Evolutionary conservation across 2,797 vertebrate genomes (phyloP).

Genomic region (Chelon auratus): DNA sequence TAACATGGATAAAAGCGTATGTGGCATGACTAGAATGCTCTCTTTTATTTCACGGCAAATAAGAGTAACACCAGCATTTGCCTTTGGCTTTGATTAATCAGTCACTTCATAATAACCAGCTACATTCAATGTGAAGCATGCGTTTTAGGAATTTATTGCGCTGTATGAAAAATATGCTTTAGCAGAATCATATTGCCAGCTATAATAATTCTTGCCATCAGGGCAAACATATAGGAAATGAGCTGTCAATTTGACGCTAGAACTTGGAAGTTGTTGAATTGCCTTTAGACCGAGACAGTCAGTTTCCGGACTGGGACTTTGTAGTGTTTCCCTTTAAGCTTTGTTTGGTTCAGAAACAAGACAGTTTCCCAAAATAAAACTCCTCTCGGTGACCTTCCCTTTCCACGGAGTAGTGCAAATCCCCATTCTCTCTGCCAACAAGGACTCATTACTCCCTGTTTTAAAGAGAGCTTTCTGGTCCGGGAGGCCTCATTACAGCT

Average conservation of each 20-base stretch:
- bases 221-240: constrained; percentile 57
- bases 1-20: constrained; percentile 29
- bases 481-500: constrained; percentile 88
- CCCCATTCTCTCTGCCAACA: constrained; percentile 83
- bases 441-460: constrained; percentile 85
- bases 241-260: constrained; percentile 70
- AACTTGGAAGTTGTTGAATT: constrained; percentile 68
- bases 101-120: constrained; percentile 47
- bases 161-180: constrained; percentile 35
- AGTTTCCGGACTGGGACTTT: constrained; percentile 77
- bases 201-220: constrained; percentile 56
- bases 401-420: constrained; percentile 83
- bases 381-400: constrained; percentile 84
- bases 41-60: constrained; percentile 41
- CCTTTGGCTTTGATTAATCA: constrained; percentile 50
- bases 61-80: constrained; percentile 46
- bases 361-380: constrained; percentile 86
- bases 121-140: constrained; percentile 15
- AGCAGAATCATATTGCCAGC: constrained; percentile 43
- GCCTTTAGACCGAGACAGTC: constrained; percentile 70
- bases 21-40: constrained; percentile 48
- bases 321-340: constrained; percentile 82
- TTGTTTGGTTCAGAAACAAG: constrained; percentile 82
- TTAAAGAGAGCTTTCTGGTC: constrained; percentile 86
- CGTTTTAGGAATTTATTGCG: constrained; percentile 36